Base-by-base conservation (phyloP, 1,140 invertebrate genomes). In the Pemphigus obesinymphae region DNA sequence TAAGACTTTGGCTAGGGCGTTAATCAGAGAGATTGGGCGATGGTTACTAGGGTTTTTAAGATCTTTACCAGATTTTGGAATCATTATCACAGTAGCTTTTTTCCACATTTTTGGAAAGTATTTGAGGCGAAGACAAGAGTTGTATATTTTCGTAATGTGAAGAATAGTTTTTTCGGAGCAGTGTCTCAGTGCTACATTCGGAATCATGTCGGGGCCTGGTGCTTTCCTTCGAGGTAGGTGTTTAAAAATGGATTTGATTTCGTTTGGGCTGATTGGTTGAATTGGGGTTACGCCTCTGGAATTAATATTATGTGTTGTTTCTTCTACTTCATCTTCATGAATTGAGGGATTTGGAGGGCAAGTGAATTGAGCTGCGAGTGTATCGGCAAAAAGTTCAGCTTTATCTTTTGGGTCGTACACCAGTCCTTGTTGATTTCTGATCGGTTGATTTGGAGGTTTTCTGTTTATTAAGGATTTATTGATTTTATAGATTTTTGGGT, bases 11-110 rank as follows among this genome's bases (percentile, higher is more conserved):
- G 78, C 40, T 5, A 81, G 11, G 11, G 55, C 26, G 8, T 55
- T 37, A 7, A 66, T 34, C 3, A 81, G 55, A 6, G 58, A 26
- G 2, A 81, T 81, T 2, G 58, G 37, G 11, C 78, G 29, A 29
- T 81, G 61, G 34, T 26, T 63, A 86, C 84, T 58, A 83, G 45
- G 76, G 75, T 83, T 70, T 34, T 20, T 23, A 0, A 37, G 37
- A 13, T 40, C 20, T 85, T 87, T 86, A 8, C 84, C 85, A 11
- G 84, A 84, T 82, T 85, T 85, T 3, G 37, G 68, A 37, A 87
- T 84, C 83, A 87, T 85, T 10, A 86, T 85, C 3, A 87, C 84
- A 73, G 86, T 80, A 11, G n/a, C n/a, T n/a, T n/a, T n/a, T n/a
- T n/a, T n/a, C n/a, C n/a, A n/a, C n/a, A n/a, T n/a, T n/a, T n/a